Evolutionary conservation across 2,888 invertebrate genomes (phyloP).

Genomic region (Andrena dorsata): DNA sequence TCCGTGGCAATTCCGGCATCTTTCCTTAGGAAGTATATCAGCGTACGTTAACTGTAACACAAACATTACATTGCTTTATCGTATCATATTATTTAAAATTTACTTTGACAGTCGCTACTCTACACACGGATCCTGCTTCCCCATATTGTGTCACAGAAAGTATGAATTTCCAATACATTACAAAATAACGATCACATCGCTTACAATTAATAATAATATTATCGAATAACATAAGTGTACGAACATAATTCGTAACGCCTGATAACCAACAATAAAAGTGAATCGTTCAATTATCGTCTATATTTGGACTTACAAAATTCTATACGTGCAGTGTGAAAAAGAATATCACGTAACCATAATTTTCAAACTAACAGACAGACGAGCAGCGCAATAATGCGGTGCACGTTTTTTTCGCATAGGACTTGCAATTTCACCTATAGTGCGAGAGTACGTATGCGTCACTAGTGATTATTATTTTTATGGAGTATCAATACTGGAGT

Average conservation of each 20-base stretch:
- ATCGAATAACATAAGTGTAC: background rate
- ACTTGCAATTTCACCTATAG: background rate
- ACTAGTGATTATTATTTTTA: conserved; percentile 50
- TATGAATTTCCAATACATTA: background rate
- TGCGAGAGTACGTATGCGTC: background rate
- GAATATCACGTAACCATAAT: no score
- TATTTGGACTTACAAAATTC: background rate
- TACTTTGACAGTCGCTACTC: background rate
- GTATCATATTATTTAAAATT: background rate
- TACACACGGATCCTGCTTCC: no score
- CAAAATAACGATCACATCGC: background rate
- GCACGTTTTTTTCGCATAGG: background rate
- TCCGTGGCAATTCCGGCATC: conserved; percentile 87
- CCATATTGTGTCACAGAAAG: background rate
- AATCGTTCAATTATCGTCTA: background rate
- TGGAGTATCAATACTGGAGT: conserved; percentile 45
- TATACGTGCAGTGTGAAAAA: background rate
- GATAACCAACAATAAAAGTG: conserved; percentile 2
- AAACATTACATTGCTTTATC: background rate
- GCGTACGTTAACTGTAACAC: background rate
- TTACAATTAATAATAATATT: background rate
- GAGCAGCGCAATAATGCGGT: background rate
- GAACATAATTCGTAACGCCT: background rate
- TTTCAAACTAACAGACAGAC: background rate
- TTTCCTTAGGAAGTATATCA: conserved; percentile 14